phyloP scores from a whole-genome alignment of 2,113 vertebrate genomes.

The Sebastes schlegelii region DNA sequence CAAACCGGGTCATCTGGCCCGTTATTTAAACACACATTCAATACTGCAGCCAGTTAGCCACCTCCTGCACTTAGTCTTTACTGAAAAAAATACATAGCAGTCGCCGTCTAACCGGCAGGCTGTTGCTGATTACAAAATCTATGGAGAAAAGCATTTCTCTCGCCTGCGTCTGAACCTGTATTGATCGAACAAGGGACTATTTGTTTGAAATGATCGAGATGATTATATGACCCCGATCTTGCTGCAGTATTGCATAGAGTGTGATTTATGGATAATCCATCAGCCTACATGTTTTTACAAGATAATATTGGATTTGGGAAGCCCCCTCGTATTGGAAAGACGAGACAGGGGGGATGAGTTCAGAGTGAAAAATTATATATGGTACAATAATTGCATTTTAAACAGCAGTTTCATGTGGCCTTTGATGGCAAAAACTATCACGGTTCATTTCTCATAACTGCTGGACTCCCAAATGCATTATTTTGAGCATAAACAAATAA shows the following conservation, averaged over 20 bases:
- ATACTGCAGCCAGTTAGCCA: slow-evolving; percentile 35
- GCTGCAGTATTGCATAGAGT: slow-evolving; percentile 39
- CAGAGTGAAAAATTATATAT: slow-evolving; percentile 52
- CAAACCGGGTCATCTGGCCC: not conserved
- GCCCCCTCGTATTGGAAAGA: slow-evolving; percentile 25
- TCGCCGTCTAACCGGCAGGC: slow-evolving; percentile 40
- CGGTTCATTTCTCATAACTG: slow-evolving; percentile 58
- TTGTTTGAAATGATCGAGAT: slow-evolving; percentile 71
- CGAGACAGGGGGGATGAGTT: slow-evolving; percentile 13
- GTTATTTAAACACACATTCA: slow-evolving; percentile 51
- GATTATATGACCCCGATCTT: slow-evolving; percentile 61
- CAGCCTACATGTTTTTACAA: slow-evolving; percentile 66
- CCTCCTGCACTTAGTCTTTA: slow-evolving; percentile 25
- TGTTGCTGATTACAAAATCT: slow-evolving; percentile 74
- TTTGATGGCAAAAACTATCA: slow-evolving; percentile 35
- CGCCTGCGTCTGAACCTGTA: slow-evolving; percentile 53
- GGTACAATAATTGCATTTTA: slow-evolving; percentile 61
- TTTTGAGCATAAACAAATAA: slow-evolving; percentile 67
- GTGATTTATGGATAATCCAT: slow-evolving; percentile 73
- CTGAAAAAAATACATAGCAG: slow-evolving; percentile 44
- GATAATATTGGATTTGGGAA: slow-evolving; percentile 68
- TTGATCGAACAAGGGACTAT: slow-evolving; percentile 64
- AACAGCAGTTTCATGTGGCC: slow-evolving; percentile 29
- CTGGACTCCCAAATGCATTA: slow-evolving; percentile 45
- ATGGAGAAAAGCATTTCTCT: slow-evolving; percentile 65